These are phyloP conservation scores for Acrocephalus kingi DNA, from an alignment of 2,113 vertebrate species.

Conservation along the genomic window DNA sequence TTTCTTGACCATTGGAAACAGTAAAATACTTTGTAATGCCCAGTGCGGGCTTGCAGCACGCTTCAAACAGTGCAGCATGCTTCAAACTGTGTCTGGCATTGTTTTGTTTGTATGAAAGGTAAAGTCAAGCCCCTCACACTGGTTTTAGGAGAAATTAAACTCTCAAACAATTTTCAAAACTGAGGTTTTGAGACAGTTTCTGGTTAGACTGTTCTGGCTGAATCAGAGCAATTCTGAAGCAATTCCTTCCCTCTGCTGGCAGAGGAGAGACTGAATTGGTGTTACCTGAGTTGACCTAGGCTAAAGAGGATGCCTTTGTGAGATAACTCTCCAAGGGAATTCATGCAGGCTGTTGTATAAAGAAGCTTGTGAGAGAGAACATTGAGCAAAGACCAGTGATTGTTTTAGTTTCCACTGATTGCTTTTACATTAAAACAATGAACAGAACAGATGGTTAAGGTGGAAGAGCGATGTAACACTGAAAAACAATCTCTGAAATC, in stretches of 20 bases:
- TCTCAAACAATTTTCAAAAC: neutral
- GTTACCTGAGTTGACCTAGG: neutral
- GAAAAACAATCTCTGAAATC: neutral
- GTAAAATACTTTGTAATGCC: neutral
- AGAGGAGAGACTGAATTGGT: neutral
- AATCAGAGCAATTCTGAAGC: neutral
- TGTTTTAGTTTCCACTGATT: conserved; percentile 6
- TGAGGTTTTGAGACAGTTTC: neutral
- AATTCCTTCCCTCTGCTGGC: neutral
- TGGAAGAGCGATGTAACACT: neutral
- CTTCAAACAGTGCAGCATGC: neutral
- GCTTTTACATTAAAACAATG: neutral
- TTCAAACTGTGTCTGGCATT: neutral
- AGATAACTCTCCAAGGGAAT: neutral
- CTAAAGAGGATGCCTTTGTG: neutral
- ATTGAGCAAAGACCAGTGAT: neutral
- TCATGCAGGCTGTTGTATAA: neutral
- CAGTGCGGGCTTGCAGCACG: rapidly evolving
- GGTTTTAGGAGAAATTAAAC: neutral
- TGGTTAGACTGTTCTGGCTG: neutral
- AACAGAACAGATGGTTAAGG: neutral
- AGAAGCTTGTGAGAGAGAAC: neutral
- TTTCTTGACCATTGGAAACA: neutral
- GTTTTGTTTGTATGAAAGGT: neutral
- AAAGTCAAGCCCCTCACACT: neutral